Percentiles rank a stretch among this genome's conserved stretches.
phyloP scores from a whole-genome alignment of 2,888 invertebrate genomes.

The Synergus gifuensis region DNA sequence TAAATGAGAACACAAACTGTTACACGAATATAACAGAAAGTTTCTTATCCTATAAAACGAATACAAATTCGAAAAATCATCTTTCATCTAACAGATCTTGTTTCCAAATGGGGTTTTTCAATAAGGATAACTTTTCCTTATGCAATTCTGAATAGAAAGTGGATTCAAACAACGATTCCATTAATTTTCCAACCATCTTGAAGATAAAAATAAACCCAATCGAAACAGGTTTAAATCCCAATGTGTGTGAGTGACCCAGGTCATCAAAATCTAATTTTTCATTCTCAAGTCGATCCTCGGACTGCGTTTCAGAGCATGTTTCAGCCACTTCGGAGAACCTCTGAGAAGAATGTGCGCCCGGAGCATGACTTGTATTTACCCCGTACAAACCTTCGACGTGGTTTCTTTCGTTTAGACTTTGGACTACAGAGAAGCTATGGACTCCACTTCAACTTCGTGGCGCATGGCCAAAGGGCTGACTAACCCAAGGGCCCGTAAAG shows the following conservation, averaged over 20 bases:
- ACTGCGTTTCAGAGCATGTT: neutral
- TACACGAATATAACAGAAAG: neutral
- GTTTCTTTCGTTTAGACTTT: neutral
- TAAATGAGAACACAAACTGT: neutral
- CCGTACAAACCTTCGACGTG: neutral
- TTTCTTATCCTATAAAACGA: too few relatives aligned
- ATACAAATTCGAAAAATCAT: too few relatives aligned
- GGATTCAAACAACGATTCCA: neutral
- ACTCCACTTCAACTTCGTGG: neutral
- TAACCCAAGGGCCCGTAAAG: slow-evolving; percentile 1
- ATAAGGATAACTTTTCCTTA: too few relatives aligned
- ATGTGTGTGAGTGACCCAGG: neutral
- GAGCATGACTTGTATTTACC: slow-evolving; percentile 29
- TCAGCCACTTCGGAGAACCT: slow-evolving; percentile 10
- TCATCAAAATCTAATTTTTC: slow-evolving; percentile 20
- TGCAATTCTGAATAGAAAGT: neutral
- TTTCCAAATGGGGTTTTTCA: too few relatives aligned
- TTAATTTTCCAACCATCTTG: neutral
- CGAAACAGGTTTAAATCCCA: neutral
- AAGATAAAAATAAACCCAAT: neutral
- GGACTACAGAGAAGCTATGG: neutral
- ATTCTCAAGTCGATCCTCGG: neutral
- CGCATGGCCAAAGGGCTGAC: slow-evolving; percentile 10
- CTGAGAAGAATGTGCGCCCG: slow-evolving; percentile 28
- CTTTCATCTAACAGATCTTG: too few relatives aligned